Base-by-base conservation (phyloP, 1,140 invertebrate species). In the Sycophila sp. region DNA sequence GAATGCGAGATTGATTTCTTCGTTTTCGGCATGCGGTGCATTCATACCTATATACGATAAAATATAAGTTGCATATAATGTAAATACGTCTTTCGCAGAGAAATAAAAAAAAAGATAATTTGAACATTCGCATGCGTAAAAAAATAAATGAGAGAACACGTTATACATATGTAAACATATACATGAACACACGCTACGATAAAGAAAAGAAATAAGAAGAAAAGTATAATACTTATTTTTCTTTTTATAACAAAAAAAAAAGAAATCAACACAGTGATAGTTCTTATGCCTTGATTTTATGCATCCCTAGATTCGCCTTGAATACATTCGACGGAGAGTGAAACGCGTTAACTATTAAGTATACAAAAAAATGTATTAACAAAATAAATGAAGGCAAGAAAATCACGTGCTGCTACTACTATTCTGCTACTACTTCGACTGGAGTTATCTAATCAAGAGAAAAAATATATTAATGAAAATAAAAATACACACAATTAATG, bases 271-370 rank as follows among this genome's bases (percentile, higher is more conserved):
- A n/a, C 78, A 76, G 75, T 82, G 76, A 83, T 82, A 82, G 79
- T 78, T 81, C 13, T 79, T 79, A 75, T 80, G 80, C 79, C 80
- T 80, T 83, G 76, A 78, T 82, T 81, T 81, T 80, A 38, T 26
- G 78, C 76, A 80, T 78, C 73, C 76, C 76, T 76, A 70, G 73
- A 79, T 71, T 77, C 74, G 75, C 76, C 77, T 78, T 77, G 72
- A 76, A 77, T n/a, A 77, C 49, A 70, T 75, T 77, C 15, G 34
- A 73, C 65, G 68, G 60, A 73, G 59, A 74, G 72, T 55, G 73
- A 53, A 64, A 64, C 40, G 40, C 60, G 53, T 64, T 58, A 56
- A 64, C n/a, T 70, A 64, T 45, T 71, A 71, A 64, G 55, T 42
- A 58, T n/a, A 55, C 13, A 26, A 36, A 62, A 56, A 69, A 51